Percentiles rank a stretch among this genome's conserved stretches.
Conservation (phyloP, 2,113 vertebrate species). For the Lonchura striata region DNA sequence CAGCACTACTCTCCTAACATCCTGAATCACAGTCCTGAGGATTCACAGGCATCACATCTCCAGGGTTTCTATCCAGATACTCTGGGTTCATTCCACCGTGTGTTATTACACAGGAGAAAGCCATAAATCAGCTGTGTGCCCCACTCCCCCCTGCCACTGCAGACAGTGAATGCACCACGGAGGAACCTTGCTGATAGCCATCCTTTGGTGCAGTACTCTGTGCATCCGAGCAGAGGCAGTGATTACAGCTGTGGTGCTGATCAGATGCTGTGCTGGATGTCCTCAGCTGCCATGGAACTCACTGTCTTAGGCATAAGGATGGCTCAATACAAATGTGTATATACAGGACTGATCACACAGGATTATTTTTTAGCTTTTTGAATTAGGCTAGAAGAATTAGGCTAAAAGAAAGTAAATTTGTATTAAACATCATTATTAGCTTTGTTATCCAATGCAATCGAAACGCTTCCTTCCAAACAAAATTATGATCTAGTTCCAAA, state of each 20-base stretch:
- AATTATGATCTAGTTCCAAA: neutral
- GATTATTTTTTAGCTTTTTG: neutral
- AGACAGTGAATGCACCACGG: neutral
- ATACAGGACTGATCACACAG: neutral
- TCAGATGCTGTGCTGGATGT: neutral
- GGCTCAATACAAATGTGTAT: neutral
- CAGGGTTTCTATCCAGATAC: neutral
- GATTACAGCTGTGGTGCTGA: neutral
- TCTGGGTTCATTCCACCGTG: neutral
- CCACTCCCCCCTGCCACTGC: neutral
- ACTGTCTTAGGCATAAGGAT: neutral
- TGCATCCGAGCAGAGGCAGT: neutral
- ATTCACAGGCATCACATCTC: neutral
- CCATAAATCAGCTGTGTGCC: neutral
- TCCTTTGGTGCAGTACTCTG: neutral
- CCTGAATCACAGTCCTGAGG: neutral
- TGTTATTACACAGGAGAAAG: neutral
- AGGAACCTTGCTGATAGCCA: neutral
- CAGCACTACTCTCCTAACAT: neutral
- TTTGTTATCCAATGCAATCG: neutral
- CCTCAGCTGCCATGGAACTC: neutral
- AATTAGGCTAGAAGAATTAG: neutral
- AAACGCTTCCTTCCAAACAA: neutral
- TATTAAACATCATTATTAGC: neutral
- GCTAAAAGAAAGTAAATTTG: neutral